Conservation (phyloP, 1,140 invertebrate genomes). For the Formica selysi region DNA sequence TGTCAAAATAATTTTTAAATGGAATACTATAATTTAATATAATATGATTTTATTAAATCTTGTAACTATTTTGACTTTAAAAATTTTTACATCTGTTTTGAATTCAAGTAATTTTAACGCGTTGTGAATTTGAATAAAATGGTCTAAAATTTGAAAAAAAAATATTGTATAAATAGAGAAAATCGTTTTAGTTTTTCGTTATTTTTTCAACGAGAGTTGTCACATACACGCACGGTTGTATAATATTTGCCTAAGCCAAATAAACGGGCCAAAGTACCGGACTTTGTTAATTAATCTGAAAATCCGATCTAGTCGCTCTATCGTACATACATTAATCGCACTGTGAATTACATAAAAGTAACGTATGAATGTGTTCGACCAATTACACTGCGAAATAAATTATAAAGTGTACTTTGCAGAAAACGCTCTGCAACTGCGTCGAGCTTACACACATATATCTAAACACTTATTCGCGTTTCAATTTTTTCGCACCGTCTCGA, state of each 20-base stretch:
- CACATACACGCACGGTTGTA: background rate
- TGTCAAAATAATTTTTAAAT: background rate
- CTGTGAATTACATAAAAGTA: slow-evolving; percentile 35
- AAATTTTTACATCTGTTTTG: background rate
- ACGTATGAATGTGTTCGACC: background rate
- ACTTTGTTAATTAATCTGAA: slow-evolving; percentile 40
- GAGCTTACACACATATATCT: background rate
- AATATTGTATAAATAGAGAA: background rate
- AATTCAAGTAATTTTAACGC: background rate
- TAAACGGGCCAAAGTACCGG: slow-evolving; percentile 20
- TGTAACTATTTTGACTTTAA: background rate
- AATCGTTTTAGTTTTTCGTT: background rate
- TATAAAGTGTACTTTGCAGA: background rate
- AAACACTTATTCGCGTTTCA: background rate
- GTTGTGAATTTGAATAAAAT: background rate
- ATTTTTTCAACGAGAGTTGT: background rate
- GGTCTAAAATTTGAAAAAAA: background rate
- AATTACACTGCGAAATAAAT: slow-evolving; percentile 3
- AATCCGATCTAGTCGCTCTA: slow-evolving; percentile 30
- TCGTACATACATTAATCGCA: slow-evolving; percentile 5
- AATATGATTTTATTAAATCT: slow-evolving; percentile 9
- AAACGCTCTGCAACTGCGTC: background rate
- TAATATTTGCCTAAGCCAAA: slow-evolving; percentile 1
- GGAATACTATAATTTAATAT: slow-evolving; percentile 2
- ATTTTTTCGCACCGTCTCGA: background rate